Base-by-base conservation (phyloP, 2,113 vertebrate genomes). In the Taurulus bubalis region DNA sequence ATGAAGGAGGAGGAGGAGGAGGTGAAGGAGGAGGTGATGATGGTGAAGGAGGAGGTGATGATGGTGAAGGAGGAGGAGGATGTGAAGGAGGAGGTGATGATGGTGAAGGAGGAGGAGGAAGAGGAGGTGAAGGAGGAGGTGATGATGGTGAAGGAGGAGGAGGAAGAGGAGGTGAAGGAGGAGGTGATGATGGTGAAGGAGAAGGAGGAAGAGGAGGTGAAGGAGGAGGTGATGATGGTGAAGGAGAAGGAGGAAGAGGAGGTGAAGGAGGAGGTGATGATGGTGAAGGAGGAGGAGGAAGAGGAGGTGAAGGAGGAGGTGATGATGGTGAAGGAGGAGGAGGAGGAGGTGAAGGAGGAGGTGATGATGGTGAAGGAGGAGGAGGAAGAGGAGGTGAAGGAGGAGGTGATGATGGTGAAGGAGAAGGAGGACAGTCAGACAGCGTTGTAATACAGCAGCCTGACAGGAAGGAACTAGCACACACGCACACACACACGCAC, bases 391-490 rank as follows among this genome's bases (percentile, higher is more conserved):
- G 34, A 36, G 9, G 45, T 26, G 15, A 32, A 28, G 12, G 42
- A n/a, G n/a, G n/a, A n/a, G n/a, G n/a, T n/a, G n/a, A 32, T 32
- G 51, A 62, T 3, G 40, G 18, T 30, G 2, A 42, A 62, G 1
- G 63, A 51, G 30, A 36, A 36, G 32, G 16, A 34, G 45, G 36
- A 38, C 2, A 60, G 56, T 69, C 55, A 45, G 28, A 53, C 30
- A 2, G 67, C 67, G 51, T 28, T 66, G 32, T n/a, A 45, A 79
- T n/a, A 10, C 62, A 63, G 71, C 24, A 42, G 36, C 47, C 22
- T 42, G 66, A 64, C 51, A 73, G 67, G 63, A 72, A 77, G 56
- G 56, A 60, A 75, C 36, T 22, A 45, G 11, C 38, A 38, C 3
- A 36, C 49, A 73, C 15, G 64, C 15, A 58, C 30, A 22, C 5